Evolutionary conservation across 1,140 invertebrate species (phyloP), one percentile per base, ranked within the genome.

Genomic region (Archegozetes longisetosus): DNA sequence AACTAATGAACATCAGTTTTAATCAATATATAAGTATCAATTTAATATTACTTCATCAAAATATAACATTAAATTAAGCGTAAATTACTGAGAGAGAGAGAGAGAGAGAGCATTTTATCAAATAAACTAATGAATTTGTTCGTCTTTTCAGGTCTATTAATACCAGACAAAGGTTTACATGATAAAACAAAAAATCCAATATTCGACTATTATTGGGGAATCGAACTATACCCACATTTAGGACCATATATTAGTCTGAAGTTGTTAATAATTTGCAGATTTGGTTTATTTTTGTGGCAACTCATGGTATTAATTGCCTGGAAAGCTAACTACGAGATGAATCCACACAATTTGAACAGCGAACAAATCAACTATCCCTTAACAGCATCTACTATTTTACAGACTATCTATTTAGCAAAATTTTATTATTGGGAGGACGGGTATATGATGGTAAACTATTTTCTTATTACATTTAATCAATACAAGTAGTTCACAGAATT

Each of bases 391-490:
- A 64, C 69, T 0, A 54, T 69, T 22, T 68, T 79, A 2, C 77
- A 80, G 66, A 68, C 74, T 6, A 63, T 77, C 9, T 81, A 80
- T 66, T 69, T 80, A 27, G 72, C 71, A 17, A 81, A 81, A 66
- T 81, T 81, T 67, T 81, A 75, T 68, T 78, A 71, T 70, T 81
- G 79, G 79, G 80, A 82, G 68, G 72, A 73, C 2, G 79, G 80
- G 9, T 81, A 81, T 66, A 78, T 80, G 70, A 40, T 9, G 6
- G 32, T 40, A 40, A n/a, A n/a, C n/a, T n/a, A n/a, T n/a, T n/a
- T n/a, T n/a, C n/a, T n/a, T n/a, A n/a, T n/a, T n/a, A n/a, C n/a
- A n/a, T n/a, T n/a, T n/a, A n/a, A n/a, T n/a, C n/a, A n/a, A n/a
- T n/a, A n/a, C n/a, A n/a, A n/a, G n/a, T n/a, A n/a, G n/a, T n/a